Evolutionary conservation across 2,888 invertebrate species (phyloP), one percentile per base, ranked within the genome.

Genomic region (Platycnemis pennipes): DNA sequence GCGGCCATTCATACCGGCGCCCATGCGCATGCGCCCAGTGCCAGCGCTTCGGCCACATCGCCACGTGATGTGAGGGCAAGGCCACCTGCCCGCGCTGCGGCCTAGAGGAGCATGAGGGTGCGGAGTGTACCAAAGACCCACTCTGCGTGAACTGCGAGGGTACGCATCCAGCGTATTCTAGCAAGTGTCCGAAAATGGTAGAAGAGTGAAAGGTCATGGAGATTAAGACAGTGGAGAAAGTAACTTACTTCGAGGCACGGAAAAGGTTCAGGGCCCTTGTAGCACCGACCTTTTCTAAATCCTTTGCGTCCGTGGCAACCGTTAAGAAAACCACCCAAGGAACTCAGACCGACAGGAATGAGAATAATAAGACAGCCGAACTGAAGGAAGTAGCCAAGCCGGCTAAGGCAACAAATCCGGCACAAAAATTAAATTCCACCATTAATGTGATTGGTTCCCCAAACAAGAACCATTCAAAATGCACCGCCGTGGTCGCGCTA

Each of bases 81-180:
- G 63, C 63, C 63, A 63, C 63, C 63, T 63, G 63, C 63, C 63
- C 22, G 63, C 63, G 63, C 63, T 63, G 63, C 26, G 63, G 63
- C 26, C 22, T 26, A 19, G 63, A 63, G 26, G 26, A 63, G 26
- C 63, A 63, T n/a, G 63, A 63, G 2, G 63, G 26, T 63, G 63
- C 22, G 5, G 63, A 1, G 8, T 63, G 63, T 26, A 63, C 63
- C 26, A 26, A 22, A 1, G 63, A 63, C 5, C 63, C 63, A 16
- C 19, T 53, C 8, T 53, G 53, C 8, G 53, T 53, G 16, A 53
- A 53, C 19, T 53, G 53, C 53, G 53, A 53, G 53, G 53, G 53
- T 53, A 8, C 53, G 19, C 53, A 53, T 19, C 53, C 53, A 53
- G 53, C 19, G 53, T 53, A 53, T 8, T 53, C 53, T 8, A 13